Evolutionary conservation across 2,113 vertebrate species (phyloP), one percentile per base, ranked within the genome.

Genomic region (Leptodactylus fuscus): DNA sequence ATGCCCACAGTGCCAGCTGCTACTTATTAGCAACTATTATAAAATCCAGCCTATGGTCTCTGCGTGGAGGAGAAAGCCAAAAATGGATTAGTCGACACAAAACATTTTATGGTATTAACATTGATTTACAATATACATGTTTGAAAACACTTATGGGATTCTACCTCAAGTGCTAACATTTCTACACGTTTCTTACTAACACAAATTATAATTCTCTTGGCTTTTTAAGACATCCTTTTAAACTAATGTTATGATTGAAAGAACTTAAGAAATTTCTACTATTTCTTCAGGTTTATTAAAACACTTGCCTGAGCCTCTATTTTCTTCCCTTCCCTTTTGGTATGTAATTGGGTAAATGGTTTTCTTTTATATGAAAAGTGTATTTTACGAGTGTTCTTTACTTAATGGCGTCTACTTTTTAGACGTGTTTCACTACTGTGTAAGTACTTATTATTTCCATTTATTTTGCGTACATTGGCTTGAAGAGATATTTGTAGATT

Each of bases 91-190:
- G n/a, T 9, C 8, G n/a, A 80, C 53, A 80, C 34, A 80, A 80
- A 80, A 62, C 77, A 80, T 62, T 44, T 60, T 60, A 80, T 62
- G 53, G 36, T 62, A 60, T 80, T 62, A 80, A 24, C 55, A 80
- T 62, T 80, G 77, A 80, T 80, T 80, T 80, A 60, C 36, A 62
- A 80, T 79, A 44, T 38, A 62, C 55, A 62, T 80, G 74, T 51
- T 76, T 76, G 24, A 34, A 76, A 76, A 76, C 74, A 76, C 74
- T 51, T 41, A 41, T 34, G 51, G 76, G 36, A 80, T 60, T 80
- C n/a, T 44, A 6, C 32, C 41, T 79, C 16, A 60, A 53, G 22
- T 27, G 51, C 34, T 79, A 80, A 80, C 3, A 11, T 27, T 80
- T 62, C 36, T 27, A 60, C 36, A 32, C 1, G 7, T 80, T 80